Base-by-base conservation (phyloP, 2,888 invertebrate genomes). In the Drosophila silvestris region DNA sequence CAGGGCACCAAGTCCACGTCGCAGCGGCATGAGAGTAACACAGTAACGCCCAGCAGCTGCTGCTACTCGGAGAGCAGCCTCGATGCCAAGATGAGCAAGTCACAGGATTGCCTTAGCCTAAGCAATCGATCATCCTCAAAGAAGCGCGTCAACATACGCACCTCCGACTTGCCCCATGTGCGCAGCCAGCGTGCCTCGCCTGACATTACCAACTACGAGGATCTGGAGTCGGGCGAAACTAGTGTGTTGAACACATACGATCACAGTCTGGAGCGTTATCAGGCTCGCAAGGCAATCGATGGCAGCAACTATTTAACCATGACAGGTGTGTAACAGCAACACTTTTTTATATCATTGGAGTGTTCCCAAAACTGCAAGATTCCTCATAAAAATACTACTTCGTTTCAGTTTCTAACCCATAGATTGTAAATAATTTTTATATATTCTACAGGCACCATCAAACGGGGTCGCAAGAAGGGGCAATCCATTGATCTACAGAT, bases 401-500 rank as follows among this genome's bases (percentile, higher is more conserved):
- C 5, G 2, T 9, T 26, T 26, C 16, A 9, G 28, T 47, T 26
- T 47, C 26, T 26, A 26, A 26, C 26, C 5, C 16, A 47, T 16
- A 16, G 26, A 16, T 47, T 26, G 16, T 28, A 28, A 12, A 19
- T 52, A 12, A n/a, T 19, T 12, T n/a, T 30, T 5, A 10, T 10
- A 16, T 41, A 22, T 22, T 58, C 5, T 19, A 0, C 35, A 92
- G 96, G 96, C 9, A 96, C 96, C 12, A 96, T 96, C 14, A 96
- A 96, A 87, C 94, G 96, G 58, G 96, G 96, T 1, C 95, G 95
- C 83, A 96, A 96, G 91, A 96, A 96, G 83, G 96, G 96, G 0
- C 96, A 96, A 87, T 96, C 95, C 91, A 95, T 96, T 72, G 96
- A 96, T 93, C 95, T 96, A 0, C 95, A 95, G 91, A 94, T 96